A percentile compares a stretch with the other conserved stretches of the same genome.
These are phyloP conservation scores for Hymenochirus boettgeri DNA, from an alignment of 2,113 vertebrate genomes.

Conservation along the genomic window DNA sequence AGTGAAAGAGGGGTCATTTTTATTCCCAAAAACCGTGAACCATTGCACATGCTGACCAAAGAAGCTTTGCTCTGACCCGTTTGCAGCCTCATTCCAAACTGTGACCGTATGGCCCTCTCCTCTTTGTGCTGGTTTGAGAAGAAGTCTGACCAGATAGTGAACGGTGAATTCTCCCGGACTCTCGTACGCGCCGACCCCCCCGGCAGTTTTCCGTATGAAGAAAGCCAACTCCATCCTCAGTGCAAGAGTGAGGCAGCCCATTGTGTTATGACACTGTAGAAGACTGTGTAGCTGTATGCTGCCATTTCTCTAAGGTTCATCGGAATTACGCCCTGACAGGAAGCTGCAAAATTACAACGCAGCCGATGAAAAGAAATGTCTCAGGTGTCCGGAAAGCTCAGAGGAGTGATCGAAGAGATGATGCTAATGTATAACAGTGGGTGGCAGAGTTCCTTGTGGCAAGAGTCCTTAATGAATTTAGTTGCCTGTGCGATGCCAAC, in stretches of 20 bases:
- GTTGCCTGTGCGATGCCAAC: slow-evolving; percentile 81
- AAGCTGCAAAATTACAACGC: slow-evolving; percentile 69
- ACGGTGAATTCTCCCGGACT: slow-evolving; percentile 56
- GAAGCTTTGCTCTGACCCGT: slow-evolving; percentile 51
- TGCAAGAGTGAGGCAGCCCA: fast-evolving
- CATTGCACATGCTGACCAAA: slow-evolving; percentile 68
- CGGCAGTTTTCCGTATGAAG: slow-evolving; percentile 69
- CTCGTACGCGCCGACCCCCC: slow-evolving; percentile 64
- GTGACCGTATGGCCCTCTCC: slow-evolving; percentile 68
- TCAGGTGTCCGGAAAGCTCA: slow-evolving; percentile 69
- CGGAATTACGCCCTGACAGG: slow-evolving; percentile 62
- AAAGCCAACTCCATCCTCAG: slow-evolving; percentile 62
- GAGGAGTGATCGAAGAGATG: slow-evolving; percentile 78
- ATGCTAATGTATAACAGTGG: slow-evolving; percentile 78
- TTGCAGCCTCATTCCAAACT: slow-evolving; percentile 69
- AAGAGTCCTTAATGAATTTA: slow-evolving; percentile 47
- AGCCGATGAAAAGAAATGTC: slow-evolving; percentile 58
- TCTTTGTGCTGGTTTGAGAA: slow-evolving; percentile 72
- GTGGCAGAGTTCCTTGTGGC: slow-evolving; percentile 60
- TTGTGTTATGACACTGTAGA: slow-evolving; percentile 59
- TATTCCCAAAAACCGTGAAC: slow-evolving; percentile 55
- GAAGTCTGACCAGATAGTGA: slow-evolving; percentile 47
- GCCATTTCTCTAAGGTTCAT: slow-evolving; percentile 68
- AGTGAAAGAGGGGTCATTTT: slow-evolving; percentile 58
- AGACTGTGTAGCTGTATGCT: slow-evolving; percentile 67